Conservation (phyloP, 2,113 vertebrate species). For the Zosterops japonicus region DNA sequence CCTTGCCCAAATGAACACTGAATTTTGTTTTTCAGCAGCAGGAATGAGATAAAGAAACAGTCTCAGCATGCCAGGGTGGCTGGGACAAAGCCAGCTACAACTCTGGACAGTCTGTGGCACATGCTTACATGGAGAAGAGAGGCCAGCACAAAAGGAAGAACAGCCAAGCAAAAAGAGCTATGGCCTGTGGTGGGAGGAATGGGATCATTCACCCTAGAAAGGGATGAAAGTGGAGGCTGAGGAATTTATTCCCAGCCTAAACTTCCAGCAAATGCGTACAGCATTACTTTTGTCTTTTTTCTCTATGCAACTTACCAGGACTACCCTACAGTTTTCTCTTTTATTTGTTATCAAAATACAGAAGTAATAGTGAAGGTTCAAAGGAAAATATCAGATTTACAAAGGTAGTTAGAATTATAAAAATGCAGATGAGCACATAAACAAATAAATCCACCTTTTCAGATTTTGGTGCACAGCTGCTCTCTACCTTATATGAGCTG, state of each 20-base stretch:
- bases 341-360: background rate
- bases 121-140: background rate
- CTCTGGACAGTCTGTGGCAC: background rate
- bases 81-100: background rate
- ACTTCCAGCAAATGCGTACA: background rate
- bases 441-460: background rate
- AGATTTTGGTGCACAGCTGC: background rate
- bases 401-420: background rate
- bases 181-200: background rate
- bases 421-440: conserved; percentile 10
- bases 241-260: background rate
- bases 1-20: background rate
- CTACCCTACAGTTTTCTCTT: background rate
- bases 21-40: background rate
- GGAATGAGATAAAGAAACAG: background rate
- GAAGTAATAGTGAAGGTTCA: background rate
- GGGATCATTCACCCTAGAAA: background rate
- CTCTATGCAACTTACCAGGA: background rate
- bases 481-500: background rate
- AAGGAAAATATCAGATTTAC: background rate
- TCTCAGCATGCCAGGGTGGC: background rate
- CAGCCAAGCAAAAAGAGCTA: background rate
- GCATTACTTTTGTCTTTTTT: background rate
- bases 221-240: background rate
- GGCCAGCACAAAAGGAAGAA: background rate